Evolutionary conservation across 2,113 vertebrate genomes (phyloP), one percentile per base, ranked within the genome.

Genomic region (Nothobranchius furzeri): DNA sequence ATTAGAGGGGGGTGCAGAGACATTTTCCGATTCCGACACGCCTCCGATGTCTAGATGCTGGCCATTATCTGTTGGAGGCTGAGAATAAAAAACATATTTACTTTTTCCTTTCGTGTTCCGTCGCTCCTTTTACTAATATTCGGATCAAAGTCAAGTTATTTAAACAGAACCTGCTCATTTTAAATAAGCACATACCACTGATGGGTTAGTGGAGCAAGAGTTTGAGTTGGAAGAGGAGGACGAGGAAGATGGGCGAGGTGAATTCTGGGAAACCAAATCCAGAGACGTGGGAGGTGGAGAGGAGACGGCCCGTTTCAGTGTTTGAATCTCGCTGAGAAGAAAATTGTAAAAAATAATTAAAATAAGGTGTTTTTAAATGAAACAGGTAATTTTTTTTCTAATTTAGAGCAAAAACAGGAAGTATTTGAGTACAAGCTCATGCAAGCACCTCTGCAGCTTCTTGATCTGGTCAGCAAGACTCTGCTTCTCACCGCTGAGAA

Each of bases 401-500:
- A 30, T 30, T 30, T 30, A 30, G 30, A 30, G 30, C 2, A 30
- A 3, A 30, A 30, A 30, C 4, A 30, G 20, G 15, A 2, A 37
- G 47, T n/a, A 15, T 12, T 43, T 9, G 0, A 56, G 45, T n/a
- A 45, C 36, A 46, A 60, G 51, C 17, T 58, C 51, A 45, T 35
- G 56, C 9, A 70, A 81, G 24, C 62, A 98, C 98, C 95, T 96
- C 89, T 99, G 94, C 68, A 99, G 94, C 75, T 95, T 96, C 91
- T 92, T 94, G 78, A 99, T 97, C 87, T 98, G 94, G 73, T 97
- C 95, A 78, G 95, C 92, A 56, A 99, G 92, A 86, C 91, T 95
- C 91, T 94, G 94, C 79, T 97, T 99, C 67, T 99, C 97, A 81
- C 60, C 94, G 91, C 93, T 97, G 82, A 99, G 94, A 56, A 95